These are phyloP conservation scores for Drosophila colorata DNA, from an alignment of 2,888 invertebrate genomes.

Conservation along the genomic window DNA sequence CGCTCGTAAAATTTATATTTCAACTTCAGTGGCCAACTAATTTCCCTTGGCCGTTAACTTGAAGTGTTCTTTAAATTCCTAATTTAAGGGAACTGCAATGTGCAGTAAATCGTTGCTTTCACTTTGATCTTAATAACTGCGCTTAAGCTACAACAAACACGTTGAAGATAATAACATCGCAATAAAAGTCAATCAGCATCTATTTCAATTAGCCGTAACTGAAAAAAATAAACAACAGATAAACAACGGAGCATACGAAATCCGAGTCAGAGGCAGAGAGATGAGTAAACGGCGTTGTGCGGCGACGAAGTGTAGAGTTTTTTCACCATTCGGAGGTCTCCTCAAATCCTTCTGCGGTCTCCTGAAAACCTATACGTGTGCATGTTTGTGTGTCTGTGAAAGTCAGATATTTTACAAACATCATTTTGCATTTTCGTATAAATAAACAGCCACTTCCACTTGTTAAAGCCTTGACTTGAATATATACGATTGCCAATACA, in stretches of 20 bases:
- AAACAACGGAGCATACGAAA: slow-evolving; percentile 19
- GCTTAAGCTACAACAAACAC: slow-evolving; percentile 35
- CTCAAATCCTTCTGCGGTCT: slow-evolving; percentile 39
- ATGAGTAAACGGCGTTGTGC: background rate
- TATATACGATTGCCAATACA: too few relatives aligned
- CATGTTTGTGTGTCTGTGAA: slow-evolving; percentile 5
- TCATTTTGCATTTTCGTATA: slow-evolving; percentile 44
- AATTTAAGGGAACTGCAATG: slow-evolving; percentile 37
- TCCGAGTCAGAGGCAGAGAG: background rate
- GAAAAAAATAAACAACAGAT: slow-evolving; percentile 42
- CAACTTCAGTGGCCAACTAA: slow-evolving; percentile 17
- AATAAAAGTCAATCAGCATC: slow-evolving; percentile 81
- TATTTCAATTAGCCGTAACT: slow-evolving; percentile 68
- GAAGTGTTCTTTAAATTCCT: slow-evolving; percentile 48
- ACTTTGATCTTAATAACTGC: slow-evolving; percentile 61
- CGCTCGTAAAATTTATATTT: slow-evolving; percentile 55
- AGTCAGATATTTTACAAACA: slow-evolving; percentile 34
- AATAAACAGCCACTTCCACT: slow-evolving; percentile 40
- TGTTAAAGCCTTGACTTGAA: too few relatives aligned
- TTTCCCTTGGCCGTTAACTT: background rate
- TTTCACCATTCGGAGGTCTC: slow-evolving; percentile 28
- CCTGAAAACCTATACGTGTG: background rate
- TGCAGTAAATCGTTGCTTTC: slow-evolving; percentile 61
- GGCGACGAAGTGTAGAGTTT: too few relatives aligned
- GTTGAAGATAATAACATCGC: slow-evolving; percentile 45